Evolutionary conservation across 2,113 vertebrate species (phyloP), one percentile per base, ranked within the genome.

Genomic region (Rattus rattus): DNA sequence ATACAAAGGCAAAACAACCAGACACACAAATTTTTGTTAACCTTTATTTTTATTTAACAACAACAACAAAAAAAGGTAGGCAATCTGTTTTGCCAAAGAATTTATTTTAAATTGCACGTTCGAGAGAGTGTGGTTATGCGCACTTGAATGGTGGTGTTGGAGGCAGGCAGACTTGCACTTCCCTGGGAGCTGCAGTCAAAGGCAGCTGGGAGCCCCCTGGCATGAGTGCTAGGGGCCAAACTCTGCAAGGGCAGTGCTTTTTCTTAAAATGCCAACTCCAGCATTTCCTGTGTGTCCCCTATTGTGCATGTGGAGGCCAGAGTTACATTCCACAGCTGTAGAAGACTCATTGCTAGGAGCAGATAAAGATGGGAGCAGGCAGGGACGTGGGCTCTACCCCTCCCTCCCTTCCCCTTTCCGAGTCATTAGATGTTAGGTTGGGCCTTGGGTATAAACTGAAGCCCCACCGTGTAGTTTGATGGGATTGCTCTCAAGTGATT

Each of bases 391-490:
- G 11, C 16, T 11, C 19, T 11, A 20, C 8, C 52, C 19, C n/a
- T n/a, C n/a, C 43, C 19, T 24, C 49, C 56, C 33, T 17, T 90
- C 33, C 36, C 24, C 80, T 94, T 63, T 89, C 36, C 88, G 39
- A 88, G 26, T 70, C 76, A 24, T 63, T 79, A 39, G 63, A 65
- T 93, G 7, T 84, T 63, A 65, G 70, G 30, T 88, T 92, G 90
- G 90, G 70, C 65, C 39, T 94, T 93, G 47, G 28, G 54, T 85
- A 65, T 76, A 73, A 54, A 86, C 67, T 73, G 52, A 95, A 93
- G 59, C 87, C 87, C 49, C 14, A 36, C 84, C 94, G 76, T 80
- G 19, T 72, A 36, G 28, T 93, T 95, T 36, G 56, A 75, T 80
- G 30, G 67, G 86, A 49, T 69, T 75, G 80, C 13, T 85, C 72